Percentiles rank a stretch among this genome's conserved stretches.
phyloP scores from a whole-genome alignment of 2,113 vertebrate genomes.

The Astur gentilis region DNA sequence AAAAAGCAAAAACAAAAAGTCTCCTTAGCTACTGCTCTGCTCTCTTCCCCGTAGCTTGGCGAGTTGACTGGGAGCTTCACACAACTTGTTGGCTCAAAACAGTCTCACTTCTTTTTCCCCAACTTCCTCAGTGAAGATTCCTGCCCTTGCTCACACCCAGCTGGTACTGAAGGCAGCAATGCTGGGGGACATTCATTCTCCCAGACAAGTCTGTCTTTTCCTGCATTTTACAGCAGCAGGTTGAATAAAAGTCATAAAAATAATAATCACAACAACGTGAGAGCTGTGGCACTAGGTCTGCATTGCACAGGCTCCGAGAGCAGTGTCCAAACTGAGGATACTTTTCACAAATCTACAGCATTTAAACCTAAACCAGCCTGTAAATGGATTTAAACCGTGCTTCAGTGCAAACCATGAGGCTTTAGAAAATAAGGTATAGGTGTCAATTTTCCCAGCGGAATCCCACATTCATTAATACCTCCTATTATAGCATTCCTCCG shows the following conservation, averaged over 20 bases:
- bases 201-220: not conserved
- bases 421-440: not conserved
- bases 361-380: not conserved
- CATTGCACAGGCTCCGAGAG: accelerated
- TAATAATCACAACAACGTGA: too few species aligned
- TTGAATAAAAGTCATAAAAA: not conserved
- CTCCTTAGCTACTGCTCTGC: not conserved
- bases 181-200: not conserved
- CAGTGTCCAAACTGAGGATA: not conserved
- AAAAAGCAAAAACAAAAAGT: not conserved
- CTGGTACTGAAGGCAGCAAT: not conserved
- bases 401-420: not conserved
- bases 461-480: not conserved
- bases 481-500: not conserved
- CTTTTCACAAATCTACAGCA: not conserved
- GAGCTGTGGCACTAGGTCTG: not conserved
- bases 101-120: accelerated
- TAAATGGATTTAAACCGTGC: not conserved
- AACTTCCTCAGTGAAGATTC: not conserved
- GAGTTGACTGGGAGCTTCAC: not conserved
- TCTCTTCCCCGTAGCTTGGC: accelerated
- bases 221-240: not conserved
- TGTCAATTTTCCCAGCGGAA: not conserved
- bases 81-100: not conserved
- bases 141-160: not conserved